Conservation (phyloP, 2,113 vertebrate species). For the Cervus canadensis region DNA sequence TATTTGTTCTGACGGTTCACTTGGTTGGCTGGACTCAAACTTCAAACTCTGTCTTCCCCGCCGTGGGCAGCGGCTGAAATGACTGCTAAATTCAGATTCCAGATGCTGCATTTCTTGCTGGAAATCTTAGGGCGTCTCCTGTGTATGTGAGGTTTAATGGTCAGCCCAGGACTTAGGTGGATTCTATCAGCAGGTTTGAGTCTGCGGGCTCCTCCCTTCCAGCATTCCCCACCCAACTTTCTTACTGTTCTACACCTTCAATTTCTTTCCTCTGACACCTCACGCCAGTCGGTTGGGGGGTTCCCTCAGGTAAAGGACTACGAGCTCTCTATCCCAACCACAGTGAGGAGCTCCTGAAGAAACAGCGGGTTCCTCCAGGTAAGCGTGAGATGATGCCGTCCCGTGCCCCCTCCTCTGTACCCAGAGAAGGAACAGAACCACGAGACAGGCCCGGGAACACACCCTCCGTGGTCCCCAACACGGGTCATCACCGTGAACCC, state of each 20-base stretch:
- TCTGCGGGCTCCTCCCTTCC: background rate
- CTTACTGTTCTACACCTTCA: accelerated
- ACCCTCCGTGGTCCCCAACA: background rate
- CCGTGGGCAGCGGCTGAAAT: too few species aligned
- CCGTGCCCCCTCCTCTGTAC: accelerated
- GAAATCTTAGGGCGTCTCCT: background rate
- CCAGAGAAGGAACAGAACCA: background rate
- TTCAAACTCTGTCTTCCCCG: background rate
- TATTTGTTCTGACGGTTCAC: background rate
- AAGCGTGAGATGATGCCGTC: accelerated
- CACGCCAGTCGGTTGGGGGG: accelerated
- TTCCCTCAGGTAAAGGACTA: background rate
- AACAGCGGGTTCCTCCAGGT: background rate
- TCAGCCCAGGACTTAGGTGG: background rate
- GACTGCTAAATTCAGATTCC: background rate
- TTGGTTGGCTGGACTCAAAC: background rate
- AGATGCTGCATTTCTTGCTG: background rate
- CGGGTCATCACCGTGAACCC: accelerated
- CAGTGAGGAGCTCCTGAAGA: accelerated
- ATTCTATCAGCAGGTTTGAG: accelerated
- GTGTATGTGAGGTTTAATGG: accelerated
- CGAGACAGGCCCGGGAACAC: accelerated
- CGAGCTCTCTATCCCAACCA: background rate
- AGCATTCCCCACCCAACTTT: too few species aligned
- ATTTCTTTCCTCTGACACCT: background rate